These are phyloP conservation scores for Eilema depressum DNA, from an alignment of 2,888 invertebrate genomes.

Conservation along the genomic window DNA sequence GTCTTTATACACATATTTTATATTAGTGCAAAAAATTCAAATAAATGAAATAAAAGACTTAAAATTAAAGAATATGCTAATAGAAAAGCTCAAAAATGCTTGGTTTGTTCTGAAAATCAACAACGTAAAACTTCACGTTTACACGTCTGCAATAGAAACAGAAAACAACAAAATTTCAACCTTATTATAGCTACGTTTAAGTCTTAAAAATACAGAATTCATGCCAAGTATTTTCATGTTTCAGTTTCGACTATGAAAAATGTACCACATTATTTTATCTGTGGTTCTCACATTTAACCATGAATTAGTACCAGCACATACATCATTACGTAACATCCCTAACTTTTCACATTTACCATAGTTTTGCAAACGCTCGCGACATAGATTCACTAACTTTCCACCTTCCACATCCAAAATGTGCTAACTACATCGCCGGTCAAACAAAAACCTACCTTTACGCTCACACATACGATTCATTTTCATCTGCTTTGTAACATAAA, in stretches of 20 bases:
- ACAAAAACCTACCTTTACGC: constrained; percentile 32
- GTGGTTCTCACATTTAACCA: constrained; percentile 39
- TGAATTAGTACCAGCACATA: constrained; percentile 49
- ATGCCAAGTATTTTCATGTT: neutral
- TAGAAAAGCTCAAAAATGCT: no score
- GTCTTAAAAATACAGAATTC: neutral
- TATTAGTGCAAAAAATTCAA: no score
- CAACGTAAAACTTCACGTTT: no score
- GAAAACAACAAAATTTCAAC: no score
- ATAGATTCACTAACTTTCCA: constrained; percentile 45
- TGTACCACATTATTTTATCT: constrained; percentile 29
- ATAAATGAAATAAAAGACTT: no score
- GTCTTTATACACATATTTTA: no score
- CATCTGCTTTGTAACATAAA: constrained; percentile 29
- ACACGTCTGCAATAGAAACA: no score
- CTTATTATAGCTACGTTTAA: no score
- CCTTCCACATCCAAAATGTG: constrained; percentile 26
- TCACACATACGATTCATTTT: constrained; percentile 33
- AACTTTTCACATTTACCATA: constrained; percentile 55
- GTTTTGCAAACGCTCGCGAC: constrained; percentile 50
- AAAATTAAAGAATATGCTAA: no score
- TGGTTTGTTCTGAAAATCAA: no score
- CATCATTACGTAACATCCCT: constrained; percentile 43
- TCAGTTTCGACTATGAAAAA: neutral
- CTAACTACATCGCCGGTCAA: constrained; percentile 28